Evolutionary conservation across 2,797 vertebrate genomes (phyloP).

Genomic region (Toxotes lorentzi): DNA sequence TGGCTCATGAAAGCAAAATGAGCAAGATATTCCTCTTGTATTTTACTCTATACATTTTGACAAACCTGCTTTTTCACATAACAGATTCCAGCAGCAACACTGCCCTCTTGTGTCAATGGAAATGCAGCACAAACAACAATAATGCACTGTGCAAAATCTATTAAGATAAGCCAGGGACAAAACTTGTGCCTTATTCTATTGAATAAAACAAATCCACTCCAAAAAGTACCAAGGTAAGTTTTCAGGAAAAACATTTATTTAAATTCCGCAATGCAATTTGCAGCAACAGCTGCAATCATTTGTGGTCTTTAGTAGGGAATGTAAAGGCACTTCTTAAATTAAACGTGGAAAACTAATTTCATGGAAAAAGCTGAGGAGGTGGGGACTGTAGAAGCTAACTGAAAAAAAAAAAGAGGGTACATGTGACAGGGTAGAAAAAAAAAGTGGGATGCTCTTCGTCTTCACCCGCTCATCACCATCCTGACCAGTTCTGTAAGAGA

Average conservation of each 20-base stretch:
- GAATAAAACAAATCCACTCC: constrained; percentile 12
- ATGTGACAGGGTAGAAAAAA: constrained; percentile 49
- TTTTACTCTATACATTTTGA: neutral
- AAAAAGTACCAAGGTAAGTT: constrained; percentile 20
- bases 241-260: constrained; percentile 77
- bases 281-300: constrained; percentile 34
- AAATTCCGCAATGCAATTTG: constrained; percentile 63
- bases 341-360: constrained; percentile 70
- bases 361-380: constrained; percentile 38
- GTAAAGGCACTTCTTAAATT: constrained; percentile 89
- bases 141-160: neutral
- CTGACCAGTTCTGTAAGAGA: constrained; percentile 85
- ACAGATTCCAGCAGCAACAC: constrained; percentile 55
- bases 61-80: neutral
- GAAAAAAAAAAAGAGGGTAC: constrained; percentile 53
- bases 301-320: constrained; percentile 76
- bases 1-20: neutral
- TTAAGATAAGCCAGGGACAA: neutral
- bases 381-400: constrained; percentile 58
- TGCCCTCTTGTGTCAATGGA: constrained; percentile 72
- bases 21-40: neutral
- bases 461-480: constrained; percentile 90
- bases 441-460: constrained; percentile 64
- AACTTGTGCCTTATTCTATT: neutral
- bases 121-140: neutral